These are phyloP conservation scores for Bolinopsis microptera DNA, from an alignment of 37 sponge, comb jelly and placozoan genomes.

Conservation along the genomic window DNA sequence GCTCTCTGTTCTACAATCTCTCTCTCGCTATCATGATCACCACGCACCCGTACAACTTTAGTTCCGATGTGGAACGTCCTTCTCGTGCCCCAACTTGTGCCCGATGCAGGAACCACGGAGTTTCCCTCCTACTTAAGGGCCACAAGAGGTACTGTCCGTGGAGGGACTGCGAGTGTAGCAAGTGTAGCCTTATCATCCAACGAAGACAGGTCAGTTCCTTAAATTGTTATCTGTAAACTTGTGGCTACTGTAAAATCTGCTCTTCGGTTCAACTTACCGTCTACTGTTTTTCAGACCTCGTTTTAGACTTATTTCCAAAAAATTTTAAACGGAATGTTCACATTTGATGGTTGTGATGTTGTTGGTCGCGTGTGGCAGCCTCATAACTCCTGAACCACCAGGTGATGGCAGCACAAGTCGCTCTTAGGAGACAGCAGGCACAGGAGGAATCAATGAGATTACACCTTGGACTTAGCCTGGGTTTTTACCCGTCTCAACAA, in stretches of 20 bases:
- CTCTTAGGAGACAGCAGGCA: constrained; percentile 63
- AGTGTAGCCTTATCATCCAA: constrained; percentile 66
- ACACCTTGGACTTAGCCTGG: constrained; percentile 34
- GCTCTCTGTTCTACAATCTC: not conserved
- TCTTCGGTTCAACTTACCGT: no score
- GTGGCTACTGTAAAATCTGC: no score
- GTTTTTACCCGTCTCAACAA: constrained; percentile 22
- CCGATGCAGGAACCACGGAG: constrained; percentile 62
- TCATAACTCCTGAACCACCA: not conserved
- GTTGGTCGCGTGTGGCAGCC: not conserved
- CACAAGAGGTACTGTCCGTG: constrained; percentile 65
- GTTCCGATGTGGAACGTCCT: not conserved
- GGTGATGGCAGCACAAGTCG: constrained; percentile 66
- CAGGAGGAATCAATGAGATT: constrained; percentile 61
- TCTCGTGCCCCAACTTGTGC: constrained; percentile 66
- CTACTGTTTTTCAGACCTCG: no score
- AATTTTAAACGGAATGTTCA: not conserved
- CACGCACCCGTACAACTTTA: constrained; percentile 43
- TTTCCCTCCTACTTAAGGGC: constrained; percentile 45
- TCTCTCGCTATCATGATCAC: constrained; percentile 37
- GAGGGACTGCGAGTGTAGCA: constrained; percentile 67
- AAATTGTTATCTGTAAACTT: no score
- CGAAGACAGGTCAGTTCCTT: constrained; percentile 28
- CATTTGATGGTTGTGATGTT: not conserved
- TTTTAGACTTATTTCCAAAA: no score